Conservation (phyloP, 2,113 vertebrate species). For the Kryptolebias marmoratus region DNA sequence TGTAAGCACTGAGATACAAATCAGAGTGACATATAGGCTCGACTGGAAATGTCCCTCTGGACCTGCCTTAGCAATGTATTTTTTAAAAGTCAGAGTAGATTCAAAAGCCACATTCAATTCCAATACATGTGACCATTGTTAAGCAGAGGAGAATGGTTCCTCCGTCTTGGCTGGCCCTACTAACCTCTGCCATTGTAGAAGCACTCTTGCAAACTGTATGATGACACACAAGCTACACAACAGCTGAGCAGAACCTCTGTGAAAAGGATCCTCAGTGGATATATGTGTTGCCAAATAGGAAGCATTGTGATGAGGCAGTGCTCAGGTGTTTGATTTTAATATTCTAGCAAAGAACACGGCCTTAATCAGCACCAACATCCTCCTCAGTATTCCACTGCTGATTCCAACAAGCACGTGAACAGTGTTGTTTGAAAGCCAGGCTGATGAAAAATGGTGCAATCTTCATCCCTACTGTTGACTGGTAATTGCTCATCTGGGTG, state of each 20-base stretch:
- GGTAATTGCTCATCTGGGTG: constrained; percentile 75
- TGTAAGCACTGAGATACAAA: constrained; percentile 80
- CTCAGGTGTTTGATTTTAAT: constrained; percentile 76
- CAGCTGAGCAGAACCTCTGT: constrained; percentile 43
- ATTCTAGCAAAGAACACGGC: constrained; percentile 64
- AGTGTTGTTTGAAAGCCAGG: constrained; percentile 63
- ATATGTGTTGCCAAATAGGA: constrained; percentile 71
- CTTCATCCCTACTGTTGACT: constrained; percentile 67
- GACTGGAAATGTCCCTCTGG: constrained; percentile 70
- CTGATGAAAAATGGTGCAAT: constrained; percentile 77
- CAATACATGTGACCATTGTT: constrained; percentile 76
- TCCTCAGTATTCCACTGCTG: constrained; percentile 61
- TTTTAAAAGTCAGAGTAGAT: constrained; percentile 70
- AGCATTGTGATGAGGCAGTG: constrained; percentile 65
- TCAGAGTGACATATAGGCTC: constrained; percentile 80
- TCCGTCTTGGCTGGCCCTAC: constrained; percentile 67
- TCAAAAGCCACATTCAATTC: constrained; percentile 75
- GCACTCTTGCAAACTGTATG: constrained; percentile 54
- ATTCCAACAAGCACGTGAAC: constrained; percentile 69
- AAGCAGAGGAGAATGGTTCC: constrained; percentile 73
- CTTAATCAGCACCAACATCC: constrained; percentile 69
- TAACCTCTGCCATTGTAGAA: constrained; percentile 75
- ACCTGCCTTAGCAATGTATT: constrained; percentile 61
- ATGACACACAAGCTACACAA: constrained; percentile 61
- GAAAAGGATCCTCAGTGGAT: constrained; percentile 55